Evolutionary conservation across 2,888 invertebrate species (phyloP), one percentile per base, ranked within the genome.

Genomic region (Plutella xylostella): DNA sequence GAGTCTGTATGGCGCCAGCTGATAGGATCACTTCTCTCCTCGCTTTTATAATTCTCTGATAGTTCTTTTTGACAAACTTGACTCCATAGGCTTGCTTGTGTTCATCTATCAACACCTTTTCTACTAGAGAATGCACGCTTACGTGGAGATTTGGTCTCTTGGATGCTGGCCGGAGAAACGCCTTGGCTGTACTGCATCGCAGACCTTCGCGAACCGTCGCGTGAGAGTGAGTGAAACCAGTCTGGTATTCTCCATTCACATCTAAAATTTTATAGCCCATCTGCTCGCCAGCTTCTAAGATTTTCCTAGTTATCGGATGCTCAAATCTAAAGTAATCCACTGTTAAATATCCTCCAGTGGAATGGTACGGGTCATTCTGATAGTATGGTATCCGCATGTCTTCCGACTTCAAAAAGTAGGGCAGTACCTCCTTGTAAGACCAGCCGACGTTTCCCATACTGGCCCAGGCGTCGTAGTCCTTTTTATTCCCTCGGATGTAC

Each of bases 401-500:
- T 73, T 95, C 94, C 0, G 91, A 87, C 72, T 92, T 94, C 51
- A 88, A 87, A 62, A 94, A 94, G 61, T 94, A 94, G 9, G 88
- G 88, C 28, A 94, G 68, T 0, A 94, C 83, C 42, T 89, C 89
- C 0, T 88, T 78, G 62, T 90, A 94, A 25, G 90, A 85, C 97
- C 97, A 97, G 1, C 92, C 95, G 1, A 72, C 63, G 56, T 89
- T 83, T 0, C 96, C 96, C 61, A 90, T 63, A 11, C 63, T 67
- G 17, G 88, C 91, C 96, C 96, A 97, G n/a, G 85, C 76, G 59
- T 97, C 93, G 65, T 94, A 97, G 64, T 96, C 96, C 2, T 77
- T 85, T 42, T 86, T 87, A 63, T 96, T 94, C 0, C 96, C 96
- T 44, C 96, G 82, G 0, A 95, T 84, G 60, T 96, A 96, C 47